phyloP scores from a whole-genome alignment of 2,888 invertebrate genomes.

The Phrixothrix hirtus region DNA sequence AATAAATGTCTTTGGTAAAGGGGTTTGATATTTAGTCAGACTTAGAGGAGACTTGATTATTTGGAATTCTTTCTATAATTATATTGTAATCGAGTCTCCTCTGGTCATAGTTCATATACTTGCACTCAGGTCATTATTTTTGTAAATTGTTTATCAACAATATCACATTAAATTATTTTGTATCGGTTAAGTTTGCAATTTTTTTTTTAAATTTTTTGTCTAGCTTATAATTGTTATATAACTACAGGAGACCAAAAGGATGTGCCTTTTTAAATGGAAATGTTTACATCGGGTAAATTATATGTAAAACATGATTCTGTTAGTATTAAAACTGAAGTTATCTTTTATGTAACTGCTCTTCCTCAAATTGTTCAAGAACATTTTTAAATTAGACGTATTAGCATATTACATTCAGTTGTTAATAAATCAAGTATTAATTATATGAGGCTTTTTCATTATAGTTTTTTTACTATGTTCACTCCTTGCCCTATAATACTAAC shows the following conservation, averaged over 20 bases:
- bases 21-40: constrained; percentile 13
- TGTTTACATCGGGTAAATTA: constrained; percentile 12
- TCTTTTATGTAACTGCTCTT: not conserved
- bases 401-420: constrained; percentile 8
- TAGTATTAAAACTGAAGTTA: not conserved
- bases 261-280: constrained; percentile 25
- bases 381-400: constrained; percentile 6
- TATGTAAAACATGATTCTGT: constrained; percentile 2
- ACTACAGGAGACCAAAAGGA: constrained; percentile 28
- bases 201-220: constrained; percentile 4
- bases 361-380: not conserved
- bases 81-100: too few species aligned
- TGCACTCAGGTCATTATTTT: constrained; percentile 20
- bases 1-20: constrained; percentile 12
- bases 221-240: not conserved
- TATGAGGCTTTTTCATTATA: not conserved
- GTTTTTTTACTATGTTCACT: not conserved
- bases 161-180: constrained; percentile 23
- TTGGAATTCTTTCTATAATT: too few species aligned
- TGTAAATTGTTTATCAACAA: constrained; percentile 10
- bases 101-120: too few species aligned
- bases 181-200: constrained; percentile 1
- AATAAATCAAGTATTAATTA: constrained; percentile 11
- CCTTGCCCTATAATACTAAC: too few species aligned
- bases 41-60: too few species aligned